Base-by-base conservation (phyloP, 2,888 invertebrate species). In the Hetaerina titia region DNA sequence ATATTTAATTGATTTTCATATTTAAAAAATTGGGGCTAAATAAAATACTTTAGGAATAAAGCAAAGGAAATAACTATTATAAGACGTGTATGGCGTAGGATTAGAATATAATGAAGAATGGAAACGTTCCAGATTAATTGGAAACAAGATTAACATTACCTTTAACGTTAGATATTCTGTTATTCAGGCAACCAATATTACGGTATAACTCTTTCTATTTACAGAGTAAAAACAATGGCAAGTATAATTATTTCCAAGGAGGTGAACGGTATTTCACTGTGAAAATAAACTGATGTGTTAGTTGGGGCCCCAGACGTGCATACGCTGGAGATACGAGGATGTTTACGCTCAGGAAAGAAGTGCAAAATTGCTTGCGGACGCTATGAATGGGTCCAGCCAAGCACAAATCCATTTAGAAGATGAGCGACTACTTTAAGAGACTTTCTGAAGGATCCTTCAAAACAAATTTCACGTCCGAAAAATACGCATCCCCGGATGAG, bases 391-490 rank as follows among this genome's bases (percentile, higher is more conserved):
- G n/a, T n/a, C 69, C 69, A 69, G 22, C 69, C n/a, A n/a, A 22
- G 69, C 69, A 69, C 22, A 69, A 69, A 69, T 69, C 69, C 69
- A 69, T 69, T 69, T 69, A 69, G 31, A 13, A 31, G 31, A 31
- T 25, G 81, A 31, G 81, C 9, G 81, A 81, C 81, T 81, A 11
- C 81, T 81, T 81, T 69, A 60, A 60, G 69, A 69, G 81, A 81
- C 81, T 81, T 81, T 31, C 81, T 31, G 81, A 81, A 31, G 31
- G 81, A 81, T 81, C n/a, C 81, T 81, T 31, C 81, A 31, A 81
- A 81, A 81, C 31, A 81, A 81, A 81, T 81, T 81, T 31, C 13
- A 15, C 81, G 31, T 81, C 81, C 81, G 81, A 81, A 81, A 81
- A 74, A 81, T 81, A 31, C 25, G 25, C 31, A 11, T 31, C 31